These are phyloP conservation scores for Xenopus laevis DNA, from an alignment of 2,113 vertebrate genomes.

Conservation along the genomic window DNA sequence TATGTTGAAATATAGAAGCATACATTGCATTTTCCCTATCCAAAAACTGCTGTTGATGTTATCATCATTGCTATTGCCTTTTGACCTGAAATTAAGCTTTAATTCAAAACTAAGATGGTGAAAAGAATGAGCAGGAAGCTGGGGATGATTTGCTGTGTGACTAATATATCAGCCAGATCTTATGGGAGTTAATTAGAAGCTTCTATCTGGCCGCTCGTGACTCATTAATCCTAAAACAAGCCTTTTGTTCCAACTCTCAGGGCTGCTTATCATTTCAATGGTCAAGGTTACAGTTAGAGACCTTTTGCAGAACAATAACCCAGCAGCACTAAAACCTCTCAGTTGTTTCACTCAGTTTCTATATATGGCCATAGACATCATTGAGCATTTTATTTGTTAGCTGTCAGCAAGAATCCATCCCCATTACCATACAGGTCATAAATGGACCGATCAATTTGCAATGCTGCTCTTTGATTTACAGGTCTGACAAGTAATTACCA, in stretches of 20 bases:
- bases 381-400: conserved; percentile 50
- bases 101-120: conserved; percentile 46
- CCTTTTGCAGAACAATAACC: conserved; percentile 40
- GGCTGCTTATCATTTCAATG: conserved; percentile 19
- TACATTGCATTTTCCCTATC: too few relatives aligned
- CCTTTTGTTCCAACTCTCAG: conserved; percentile 48
- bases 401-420: conserved; percentile 40
- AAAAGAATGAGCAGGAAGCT: conserved; percentile 38
- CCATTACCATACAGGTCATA: conserved; percentile 31
- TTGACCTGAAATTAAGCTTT: conserved; percentile 58
- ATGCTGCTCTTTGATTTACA: conserved; percentile 48
- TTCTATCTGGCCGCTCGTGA: conserved; percentile 46
- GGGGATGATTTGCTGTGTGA: conserved; percentile 6
- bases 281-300: conserved; percentile 8
- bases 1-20: too few relatives aligned
- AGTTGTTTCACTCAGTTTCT: conserved; percentile 9
- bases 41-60: too few relatives aligned
- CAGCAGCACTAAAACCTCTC: conserved; percentile 31
- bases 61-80: background rate
- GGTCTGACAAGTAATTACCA: conserved; percentile 50
- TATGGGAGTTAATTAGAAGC: conserved; percentile 55
- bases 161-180: conserved; percentile 36
- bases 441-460: conserved; percentile 49
- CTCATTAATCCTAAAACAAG: conserved; percentile 46
- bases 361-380: conserved; percentile 22